Conservation (phyloP, 2,888 invertebrate species). For the Polietes domitor region DNA sequence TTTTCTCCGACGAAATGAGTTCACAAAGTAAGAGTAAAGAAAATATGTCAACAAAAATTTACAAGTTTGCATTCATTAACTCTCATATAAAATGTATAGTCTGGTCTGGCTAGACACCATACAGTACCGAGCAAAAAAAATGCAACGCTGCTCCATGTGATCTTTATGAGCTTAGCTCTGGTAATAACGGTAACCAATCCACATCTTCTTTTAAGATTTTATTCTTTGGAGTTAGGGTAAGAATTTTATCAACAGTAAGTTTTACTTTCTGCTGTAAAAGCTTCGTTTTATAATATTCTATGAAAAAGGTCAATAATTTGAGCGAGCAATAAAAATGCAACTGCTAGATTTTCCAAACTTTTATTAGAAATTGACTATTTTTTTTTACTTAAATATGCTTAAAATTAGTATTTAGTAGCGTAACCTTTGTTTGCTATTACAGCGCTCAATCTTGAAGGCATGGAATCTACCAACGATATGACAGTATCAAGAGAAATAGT, state of each 20-base stretch:
- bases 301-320: background rate
- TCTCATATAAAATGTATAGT: no score
- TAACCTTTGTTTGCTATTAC: no score
- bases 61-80: no score
- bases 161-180: background rate
- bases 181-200: background rate
- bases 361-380: background rate
- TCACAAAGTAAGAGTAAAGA: no score
- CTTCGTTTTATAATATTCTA: background rate
- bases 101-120: no score
- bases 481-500: no score
- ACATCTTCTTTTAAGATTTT: background rate
- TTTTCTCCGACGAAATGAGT: no score
- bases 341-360: background rate
- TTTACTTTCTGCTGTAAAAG: background rate
- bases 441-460: no score
- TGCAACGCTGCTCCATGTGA: background rate
- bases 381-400: background rate
- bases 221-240: background rate
- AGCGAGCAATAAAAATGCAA: background rate
- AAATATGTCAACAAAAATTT: no score
- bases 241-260: background rate
- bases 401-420: no score
- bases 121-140: background rate
- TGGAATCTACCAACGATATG: no score